Evolutionary conservation across 92 coral and sea anemone genomes (phyloP).

Genomic region (Diadumene lineata): DNA sequence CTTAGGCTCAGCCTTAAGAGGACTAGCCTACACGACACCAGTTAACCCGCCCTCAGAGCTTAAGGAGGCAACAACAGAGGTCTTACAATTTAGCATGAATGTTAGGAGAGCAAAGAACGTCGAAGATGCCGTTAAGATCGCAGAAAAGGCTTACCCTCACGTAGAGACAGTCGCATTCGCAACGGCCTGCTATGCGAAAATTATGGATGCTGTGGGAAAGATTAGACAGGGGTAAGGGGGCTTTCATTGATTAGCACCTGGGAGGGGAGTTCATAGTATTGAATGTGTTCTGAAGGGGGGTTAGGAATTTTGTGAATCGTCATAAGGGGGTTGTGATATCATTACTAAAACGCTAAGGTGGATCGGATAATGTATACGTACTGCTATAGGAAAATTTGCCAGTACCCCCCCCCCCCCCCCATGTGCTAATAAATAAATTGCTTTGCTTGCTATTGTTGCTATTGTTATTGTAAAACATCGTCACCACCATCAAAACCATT

Average conservation of each 20-base stretch:
- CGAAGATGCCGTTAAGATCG: background rate
- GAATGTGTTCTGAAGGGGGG: too few relatives aligned
- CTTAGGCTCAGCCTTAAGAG: background rate
- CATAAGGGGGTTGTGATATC: too few relatives aligned
- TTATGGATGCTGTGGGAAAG: background rate
- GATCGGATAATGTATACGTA: too few relatives aligned
- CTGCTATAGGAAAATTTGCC: too few relatives aligned
- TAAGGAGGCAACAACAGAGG: background rate
- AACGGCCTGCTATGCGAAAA: background rate
- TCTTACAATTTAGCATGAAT: background rate
- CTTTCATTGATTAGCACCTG: background rate
- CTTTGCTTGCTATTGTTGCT: too few relatives aligned
- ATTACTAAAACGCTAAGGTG: too few relatives aligned
- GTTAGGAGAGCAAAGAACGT: background rate
- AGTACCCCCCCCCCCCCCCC: too few relatives aligned
- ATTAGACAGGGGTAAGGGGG: background rate
- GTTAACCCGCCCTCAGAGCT: background rate
- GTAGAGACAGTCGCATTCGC: background rate
- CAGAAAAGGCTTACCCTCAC: background rate
- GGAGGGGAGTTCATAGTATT: too few relatives aligned
- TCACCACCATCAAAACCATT: too few relatives aligned
- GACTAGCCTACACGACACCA: background rate
- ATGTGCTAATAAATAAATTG: too few relatives aligned
- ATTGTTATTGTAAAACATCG: too few relatives aligned
- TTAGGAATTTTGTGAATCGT: too few relatives aligned